Evolutionary conservation across 2,113 vertebrate genomes (phyloP).

Genomic region (Tragelaphus strepsiceros): DNA sequence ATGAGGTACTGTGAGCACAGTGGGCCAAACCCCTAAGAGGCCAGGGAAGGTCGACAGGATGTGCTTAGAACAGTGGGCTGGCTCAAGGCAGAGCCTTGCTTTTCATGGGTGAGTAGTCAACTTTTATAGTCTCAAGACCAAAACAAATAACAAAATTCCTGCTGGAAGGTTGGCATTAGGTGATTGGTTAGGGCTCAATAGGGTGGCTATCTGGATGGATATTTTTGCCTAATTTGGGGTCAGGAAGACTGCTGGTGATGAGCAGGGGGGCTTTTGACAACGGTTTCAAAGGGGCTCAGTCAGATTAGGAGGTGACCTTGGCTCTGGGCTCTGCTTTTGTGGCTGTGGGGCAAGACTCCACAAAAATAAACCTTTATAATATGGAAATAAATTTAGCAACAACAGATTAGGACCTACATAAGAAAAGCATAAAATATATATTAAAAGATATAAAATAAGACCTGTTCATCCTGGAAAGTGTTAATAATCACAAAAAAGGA

Average conservation of each 20-base stretch:
- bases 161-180: background rate
- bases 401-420: background rate
- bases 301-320: background rate
- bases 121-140: background rate
- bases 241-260: background rate
- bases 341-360: background rate
- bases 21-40: background rate
- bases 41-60: fast-evolving
- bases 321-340: background rate
- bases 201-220: background rate
- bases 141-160: background rate
- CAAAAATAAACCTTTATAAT: background rate
- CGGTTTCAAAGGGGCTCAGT: background rate
- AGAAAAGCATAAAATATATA: background rate
- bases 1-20: background rate
- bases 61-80: background rate
- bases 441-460: background rate
- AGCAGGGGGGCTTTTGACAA: background rate
- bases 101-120: background rate
- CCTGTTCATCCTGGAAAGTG: background rate
- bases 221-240: background rate
- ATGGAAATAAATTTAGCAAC: background rate
- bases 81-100: background rate
- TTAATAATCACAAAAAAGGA: background rate
- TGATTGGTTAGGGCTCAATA: background rate